Evolutionary conservation across 2,888 invertebrate species (phyloP), one percentile per base, ranked within the genome.

Genomic region (Endomychus coccineus): DNA sequence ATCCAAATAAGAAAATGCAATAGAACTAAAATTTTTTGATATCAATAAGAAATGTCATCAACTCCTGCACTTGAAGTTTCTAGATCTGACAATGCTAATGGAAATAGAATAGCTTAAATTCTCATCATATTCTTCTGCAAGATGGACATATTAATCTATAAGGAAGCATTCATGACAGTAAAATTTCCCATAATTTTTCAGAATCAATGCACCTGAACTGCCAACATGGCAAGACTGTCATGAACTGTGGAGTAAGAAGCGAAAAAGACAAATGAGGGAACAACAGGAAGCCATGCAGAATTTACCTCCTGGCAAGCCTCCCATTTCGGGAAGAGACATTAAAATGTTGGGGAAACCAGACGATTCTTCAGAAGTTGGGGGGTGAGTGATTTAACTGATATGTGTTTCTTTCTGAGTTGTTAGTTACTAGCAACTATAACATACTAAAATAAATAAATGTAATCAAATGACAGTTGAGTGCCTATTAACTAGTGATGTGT

Each of bases 161-260:
- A n/a, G n/a, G n/a, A n/a, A n/a, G n/a, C n/a, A n/a, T n/a, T n/a
- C n/a, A n/a, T n/a, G n/a, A n/a, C n/a, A n/a, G n/a, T n/a, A n/a
- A n/a, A n/a, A n/a, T n/a, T n/a, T n/a, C n/a, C n/a, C n/a, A n/a
- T n/a, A n/a, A n/a, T 19, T 22, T 52, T 63, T 22, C 62, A 88
- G 88, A 66, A 87, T 89, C 81, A 73, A 81, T 31, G 80, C 81
- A 1, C 86, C 88, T 1, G 80, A 81, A 63, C 69, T 97, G 47
- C 96, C 96, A 1, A 88, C 84, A 16, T 90, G 90, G 83, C 96
- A 98, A 68, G 97, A 98, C 69, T 98, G 98, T 64, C 97, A 98
- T 70, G 98, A 98, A 68, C 74, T 98, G 59, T 98, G 97, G 96
- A 91, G 92, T 55, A 98, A 98, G 68, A 89, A 88, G 62, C 79